Conservation (phyloP, 2,797 vertebrate species). For the Takifugu ocellatus region DNA sequence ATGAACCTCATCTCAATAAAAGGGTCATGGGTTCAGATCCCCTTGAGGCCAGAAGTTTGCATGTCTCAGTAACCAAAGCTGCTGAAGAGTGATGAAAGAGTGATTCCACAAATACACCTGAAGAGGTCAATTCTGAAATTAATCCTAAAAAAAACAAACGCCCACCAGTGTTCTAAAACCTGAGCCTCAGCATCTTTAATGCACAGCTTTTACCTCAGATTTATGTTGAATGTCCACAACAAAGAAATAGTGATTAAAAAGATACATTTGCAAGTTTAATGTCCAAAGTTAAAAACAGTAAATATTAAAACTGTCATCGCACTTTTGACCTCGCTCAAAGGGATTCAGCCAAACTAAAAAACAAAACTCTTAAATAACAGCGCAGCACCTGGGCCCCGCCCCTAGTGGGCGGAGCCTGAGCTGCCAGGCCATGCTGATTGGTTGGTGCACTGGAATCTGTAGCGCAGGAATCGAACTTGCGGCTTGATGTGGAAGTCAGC, state of each 20-base stretch:
- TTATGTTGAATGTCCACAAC: not conserved
- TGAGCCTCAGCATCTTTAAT: no score
- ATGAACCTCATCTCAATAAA: no score
- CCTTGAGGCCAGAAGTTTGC: no score
- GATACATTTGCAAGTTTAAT: constrained; percentile 45
- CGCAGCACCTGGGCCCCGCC: constrained; percentile 42
- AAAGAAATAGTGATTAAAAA: not conserved
- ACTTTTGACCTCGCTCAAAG: constrained; percentile 17
- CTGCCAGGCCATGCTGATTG: constrained; percentile 64
- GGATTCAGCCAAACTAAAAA: no score
- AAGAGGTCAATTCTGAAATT: no score
- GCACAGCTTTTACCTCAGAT: no score
- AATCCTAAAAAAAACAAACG: no score
- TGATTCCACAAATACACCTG: no score
- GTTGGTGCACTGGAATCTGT: constrained; percentile 75
- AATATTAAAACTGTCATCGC: constrained; percentile 57
- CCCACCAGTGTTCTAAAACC: no score
- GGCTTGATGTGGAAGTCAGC: constrained; percentile 82
- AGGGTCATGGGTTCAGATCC: no score
- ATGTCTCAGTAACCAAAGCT: no score
- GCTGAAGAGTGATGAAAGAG: no score
- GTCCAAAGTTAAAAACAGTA: constrained; percentile 65
- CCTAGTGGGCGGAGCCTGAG: constrained; percentile 60
- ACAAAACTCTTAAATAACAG: constrained; percentile 4
- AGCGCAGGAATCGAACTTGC: constrained; percentile 73